Evolutionary conservation across 2,113 vertebrate species (phyloP), one percentile per base, ranked within the genome.

Genomic region (Indicator indicator): DNA sequence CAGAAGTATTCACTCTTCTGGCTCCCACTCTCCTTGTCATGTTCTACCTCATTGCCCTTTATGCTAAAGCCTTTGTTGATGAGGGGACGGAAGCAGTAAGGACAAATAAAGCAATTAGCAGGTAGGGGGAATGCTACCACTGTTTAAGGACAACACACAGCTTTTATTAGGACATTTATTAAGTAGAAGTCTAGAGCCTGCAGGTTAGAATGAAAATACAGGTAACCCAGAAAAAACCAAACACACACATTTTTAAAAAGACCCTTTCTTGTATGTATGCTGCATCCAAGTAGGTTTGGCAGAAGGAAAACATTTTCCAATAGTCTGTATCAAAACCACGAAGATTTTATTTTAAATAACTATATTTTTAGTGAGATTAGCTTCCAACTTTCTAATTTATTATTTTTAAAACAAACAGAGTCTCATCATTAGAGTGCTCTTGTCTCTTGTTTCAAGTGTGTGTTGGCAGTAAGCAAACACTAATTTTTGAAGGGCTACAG

Each of bases 71-170:
- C 96, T 97, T 96, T 97, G 97, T 97, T 98, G 97, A 97, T 92
- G 96, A 97, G 97, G 97, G 97, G 97, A 97, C 96, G 96, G 98
- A 98, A 98, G 97, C 97, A 97, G 95, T 94, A 96, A 97, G 96
- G 97, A 97, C 96, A 98, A 98, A 98, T 97, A 98, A 97, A 97
- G 98, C 98, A 98, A 98, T 98, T 98, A 98, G 98, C 98, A 97
- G 97, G 97, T 98, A 98, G 89, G 89, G 95, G 96, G 95, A 97
- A 95, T 89, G 94, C 93, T 97, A 97, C 93, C 90, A 88, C 93
- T 96, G 97, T 94, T 97, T 97, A 97, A 98, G 96, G 95, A 94
- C 95, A 97, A 93, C 95, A 86, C 75, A 77, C 83, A 83, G 88
- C 96, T 96, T 97, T 94, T 89, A 84, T 28, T 90, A 95, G 94